A percentile compares a stretch with the other conserved stretches of the same genome.
Evolutionary conservation across 2,113 vertebrate genomes (phyloP).

Genomic region (Melierax canorus): DNA sequence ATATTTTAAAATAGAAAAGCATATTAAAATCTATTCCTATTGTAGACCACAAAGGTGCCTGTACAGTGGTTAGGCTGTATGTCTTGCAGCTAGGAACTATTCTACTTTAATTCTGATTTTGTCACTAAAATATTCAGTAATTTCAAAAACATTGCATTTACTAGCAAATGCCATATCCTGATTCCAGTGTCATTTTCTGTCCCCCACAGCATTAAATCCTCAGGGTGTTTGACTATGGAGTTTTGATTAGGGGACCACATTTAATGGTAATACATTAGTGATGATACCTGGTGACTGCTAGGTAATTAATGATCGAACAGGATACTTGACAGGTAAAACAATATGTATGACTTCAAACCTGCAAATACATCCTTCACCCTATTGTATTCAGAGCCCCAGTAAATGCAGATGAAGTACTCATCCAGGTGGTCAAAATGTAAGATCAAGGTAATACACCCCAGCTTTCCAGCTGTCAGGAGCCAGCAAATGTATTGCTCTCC

Average conservation of each 20-base stretch:
- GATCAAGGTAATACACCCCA: not conserved
- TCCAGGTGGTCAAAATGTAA: not conserved
- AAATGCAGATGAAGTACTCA: not conserved
- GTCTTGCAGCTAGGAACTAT: not conserved
- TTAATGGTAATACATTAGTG: not conserved
- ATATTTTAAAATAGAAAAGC: not conserved
- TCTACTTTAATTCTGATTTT: not conserved
- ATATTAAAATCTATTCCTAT: not conserved
- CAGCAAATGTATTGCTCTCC: conserved; percentile 35
- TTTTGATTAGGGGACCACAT: not conserved
- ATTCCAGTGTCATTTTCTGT: not conserved
- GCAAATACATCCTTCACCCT: not conserved
- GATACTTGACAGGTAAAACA: not conserved
- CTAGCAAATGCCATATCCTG: not conserved
- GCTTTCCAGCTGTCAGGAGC: conserved; percentile 41
- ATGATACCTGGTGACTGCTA: not conserved
- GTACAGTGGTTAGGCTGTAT: not conserved
- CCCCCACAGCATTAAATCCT: not conserved
- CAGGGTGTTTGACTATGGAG: not conserved
- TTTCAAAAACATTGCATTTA: not conserved
- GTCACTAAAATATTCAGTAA: not conserved
- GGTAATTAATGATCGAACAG: not conserved
- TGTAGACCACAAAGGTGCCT: not conserved
- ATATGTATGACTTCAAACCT: not conserved
- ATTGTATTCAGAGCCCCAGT: not conserved